Evolutionary conservation across 2,888 invertebrate species (phyloP).

Genomic region (Hoplodrina blanda): DNA sequence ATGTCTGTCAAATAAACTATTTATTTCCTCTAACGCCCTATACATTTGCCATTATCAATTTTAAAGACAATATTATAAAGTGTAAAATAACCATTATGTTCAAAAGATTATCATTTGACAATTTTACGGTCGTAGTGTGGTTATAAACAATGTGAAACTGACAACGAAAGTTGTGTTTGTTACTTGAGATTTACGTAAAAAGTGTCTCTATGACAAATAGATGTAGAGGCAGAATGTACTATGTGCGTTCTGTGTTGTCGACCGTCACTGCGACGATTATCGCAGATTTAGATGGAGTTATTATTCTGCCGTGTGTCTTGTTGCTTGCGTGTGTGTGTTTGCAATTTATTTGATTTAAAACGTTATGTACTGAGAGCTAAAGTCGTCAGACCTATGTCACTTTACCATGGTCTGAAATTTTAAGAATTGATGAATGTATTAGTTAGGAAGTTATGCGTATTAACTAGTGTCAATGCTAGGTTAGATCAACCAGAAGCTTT

Average conservation of each 20-base stretch:
- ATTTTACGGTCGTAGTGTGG: conserved; percentile 64
- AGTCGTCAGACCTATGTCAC: too few species aligned
- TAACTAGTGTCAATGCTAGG: too few species aligned
- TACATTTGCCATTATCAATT: conserved; percentile 65
- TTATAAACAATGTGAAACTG: conserved; percentile 56
- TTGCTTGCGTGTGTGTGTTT: neutral
- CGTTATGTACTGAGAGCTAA: neutral
- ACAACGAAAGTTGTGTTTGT: conserved; percentile 57
- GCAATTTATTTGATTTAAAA: conserved; percentile 11
- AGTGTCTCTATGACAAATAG: conserved; percentile 50
- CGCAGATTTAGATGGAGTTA: conserved; percentile 28
- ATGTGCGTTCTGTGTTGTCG: conserved; percentile 23
- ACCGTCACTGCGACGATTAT: conserved; percentile 22
- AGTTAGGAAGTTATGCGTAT: too few species aligned
- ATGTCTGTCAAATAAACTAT: conserved; percentile 57
- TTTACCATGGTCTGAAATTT: neutral
- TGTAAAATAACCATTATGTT: conserved; percentile 67
- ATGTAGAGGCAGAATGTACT: conserved; percentile 13
- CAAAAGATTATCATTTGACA: conserved; percentile 69
- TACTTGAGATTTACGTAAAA: conserved; percentile 59
- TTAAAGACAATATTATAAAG: conserved; percentile 67
- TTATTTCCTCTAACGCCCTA: conserved; percentile 61
- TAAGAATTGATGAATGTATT: neutral
- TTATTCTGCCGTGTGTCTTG: conserved; percentile 23
- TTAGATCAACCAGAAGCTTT: too few species aligned